phyloP scores from a whole-genome alignment of 2,888 invertebrate species.

The Noctua janthina region DNA sequence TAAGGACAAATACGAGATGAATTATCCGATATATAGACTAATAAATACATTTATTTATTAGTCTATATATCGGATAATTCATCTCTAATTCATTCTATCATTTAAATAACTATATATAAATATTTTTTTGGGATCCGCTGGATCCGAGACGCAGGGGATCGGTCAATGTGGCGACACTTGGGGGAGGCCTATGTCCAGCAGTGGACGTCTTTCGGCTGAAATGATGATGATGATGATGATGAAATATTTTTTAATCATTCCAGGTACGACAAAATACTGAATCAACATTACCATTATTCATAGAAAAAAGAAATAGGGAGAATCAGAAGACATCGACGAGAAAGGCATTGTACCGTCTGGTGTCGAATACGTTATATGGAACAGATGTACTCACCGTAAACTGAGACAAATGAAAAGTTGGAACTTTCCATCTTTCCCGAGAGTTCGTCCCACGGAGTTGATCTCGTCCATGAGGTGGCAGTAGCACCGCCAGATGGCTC shows the following conservation, averaged over 20 bases:
- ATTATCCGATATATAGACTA: neutral
- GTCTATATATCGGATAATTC: no score
- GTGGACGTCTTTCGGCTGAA: no score
- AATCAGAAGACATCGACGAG: neutral
- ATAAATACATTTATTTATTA: no score
- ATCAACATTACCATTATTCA: neutral
- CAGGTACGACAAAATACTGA: neutral
- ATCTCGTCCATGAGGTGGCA: slow-evolving; percentile 97
- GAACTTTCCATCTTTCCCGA: slow-evolving; percentile 99
- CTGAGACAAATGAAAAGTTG: slow-evolving; percentile 98
- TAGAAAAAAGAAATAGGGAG: neutral
- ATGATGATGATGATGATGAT: no score
- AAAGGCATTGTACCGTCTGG: neutral
- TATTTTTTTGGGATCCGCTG: no score
- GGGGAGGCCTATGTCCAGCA: no score
- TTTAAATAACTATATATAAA: neutral
- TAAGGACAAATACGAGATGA: neutral
- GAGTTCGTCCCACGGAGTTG: slow-evolving; percentile 93
- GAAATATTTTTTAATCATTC: no score
- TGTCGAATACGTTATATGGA: neutral
- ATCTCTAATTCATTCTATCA: neutral
- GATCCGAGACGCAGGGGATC: no score
- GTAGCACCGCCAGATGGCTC: slow-evolving; percentile 96
- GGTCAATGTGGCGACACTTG: no score
- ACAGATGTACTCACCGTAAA: slow-evolving; percentile 92